phyloP scores from a whole-genome alignment of 2,888 invertebrate genomes.

The Aspidiotus rigidus region DNA sequence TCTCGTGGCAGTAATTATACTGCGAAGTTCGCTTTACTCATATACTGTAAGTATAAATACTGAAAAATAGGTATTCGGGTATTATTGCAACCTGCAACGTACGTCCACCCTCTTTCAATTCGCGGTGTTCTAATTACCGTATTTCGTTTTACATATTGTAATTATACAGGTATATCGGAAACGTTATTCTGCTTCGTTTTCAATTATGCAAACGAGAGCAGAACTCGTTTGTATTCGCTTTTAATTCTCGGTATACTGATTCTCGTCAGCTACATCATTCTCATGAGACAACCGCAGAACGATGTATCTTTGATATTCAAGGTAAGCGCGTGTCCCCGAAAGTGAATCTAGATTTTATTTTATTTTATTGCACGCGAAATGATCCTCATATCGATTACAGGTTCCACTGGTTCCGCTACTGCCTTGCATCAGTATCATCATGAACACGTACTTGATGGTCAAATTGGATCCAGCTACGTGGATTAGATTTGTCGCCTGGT shows the following conservation, averaged over 20 bases:
- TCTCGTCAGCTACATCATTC: constrained; percentile 19
- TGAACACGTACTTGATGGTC: constrained; percentile 77
- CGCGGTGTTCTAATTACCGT: background rate
- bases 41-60: constrained; percentile 48
- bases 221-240: background rate
- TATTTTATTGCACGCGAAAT: background rate
- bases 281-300: constrained; percentile 20
- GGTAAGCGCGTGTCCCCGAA: constrained; percentile 7
- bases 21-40: constrained; percentile 53
- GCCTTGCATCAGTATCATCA: constrained; percentile 68
- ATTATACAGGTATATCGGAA: constrained; percentile 8
- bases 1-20: constrained; percentile 55
- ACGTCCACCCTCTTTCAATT: background rate
- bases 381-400: constrained; percentile 15
- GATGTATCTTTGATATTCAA: constrained; percentile 8
- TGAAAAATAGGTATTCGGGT: too few species aligned
- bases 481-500: constrained; percentile 75
- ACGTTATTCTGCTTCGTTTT: constrained; percentile 9
- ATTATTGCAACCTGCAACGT: too few species aligned
- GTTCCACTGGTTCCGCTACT: constrained; percentile 75
- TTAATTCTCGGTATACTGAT: background rate
- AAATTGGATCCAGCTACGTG: constrained; percentile 68
- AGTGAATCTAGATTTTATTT: background rate
- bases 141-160: background rate
- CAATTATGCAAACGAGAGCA: background rate